Evolutionary conservation across 2,888 invertebrate genomes (phyloP), one percentile per base, ranked within the genome.

Genomic region (Amphimallon solstitiale): DNA sequence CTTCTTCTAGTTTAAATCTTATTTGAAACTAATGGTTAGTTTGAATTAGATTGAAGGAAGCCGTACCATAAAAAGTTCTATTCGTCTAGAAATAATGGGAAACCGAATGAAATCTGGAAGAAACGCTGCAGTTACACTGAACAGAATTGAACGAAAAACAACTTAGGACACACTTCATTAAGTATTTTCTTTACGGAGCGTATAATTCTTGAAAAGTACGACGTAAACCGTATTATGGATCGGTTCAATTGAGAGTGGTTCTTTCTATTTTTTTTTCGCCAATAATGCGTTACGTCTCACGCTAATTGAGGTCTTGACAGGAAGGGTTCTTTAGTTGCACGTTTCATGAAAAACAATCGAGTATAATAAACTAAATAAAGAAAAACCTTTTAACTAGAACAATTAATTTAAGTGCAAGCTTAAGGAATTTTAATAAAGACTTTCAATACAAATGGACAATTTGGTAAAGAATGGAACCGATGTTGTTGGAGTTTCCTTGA

Each of bases 161-260:
- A 29, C 56, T 40, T 56, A 40, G 37, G 40, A 21, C 34, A 34
- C 51, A 12, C 56, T 56, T 40, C 56, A 23, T 40, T 56, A 21
- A 38, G 14, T 43, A 17, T 56, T 56, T 40, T 43, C 15, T 56
- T 56, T 56, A 23, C 38, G 3, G 10, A 40, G 23, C 40, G 19
- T 40, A 14, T 56, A 40, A 56, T 40, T 56, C 23, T 2, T 14
- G 38, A 40, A 38, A 40, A 21, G 14, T 17, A 14, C 23, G 23
- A 23, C 56, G 51, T 34, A 51, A 51, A 51, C 15, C 17, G 17
- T 35, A 51, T 34, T 51, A 51, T 35, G 15, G 51, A 1, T 15
- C 15, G 51, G 4, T 34, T 37, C 51, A 35, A 51, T 51, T 37
- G 51, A 14, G 51, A 34, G 51, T 37, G 10, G 15, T 51, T 51